Evolutionary conservation across 2,888 invertebrate species (phyloP), one percentile per base, ranked within the genome.

Genomic region (Acrobasis repandana): DNA sequence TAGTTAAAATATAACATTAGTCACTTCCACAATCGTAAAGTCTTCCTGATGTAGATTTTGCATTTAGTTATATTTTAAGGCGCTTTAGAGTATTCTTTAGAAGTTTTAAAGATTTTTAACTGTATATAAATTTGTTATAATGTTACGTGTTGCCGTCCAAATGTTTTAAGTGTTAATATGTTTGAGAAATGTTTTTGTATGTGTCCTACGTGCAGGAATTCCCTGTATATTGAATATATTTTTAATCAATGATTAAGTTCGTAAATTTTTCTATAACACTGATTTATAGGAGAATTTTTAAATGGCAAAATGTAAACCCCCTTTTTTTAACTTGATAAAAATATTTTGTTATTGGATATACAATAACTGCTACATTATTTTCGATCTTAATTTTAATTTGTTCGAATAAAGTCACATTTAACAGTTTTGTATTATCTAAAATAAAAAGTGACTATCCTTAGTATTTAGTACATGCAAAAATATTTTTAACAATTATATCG

Each of bases 1-100:
- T 77, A 76, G 70, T 70, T 73, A 74, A 73, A 68, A 65, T 75
- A 60, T 63, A 65, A 69, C 64, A 67, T 69, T 74, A 86, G 85
- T 87, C 86, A 87, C 75, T 74, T 79, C 77, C 77, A 76, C 69
- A 75, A 80, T 74, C 72, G 72, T 74, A 72, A 77, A 81, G 88
- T 90, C 90, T 89, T 90, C 88, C 90, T 85, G 82, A 85, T 85
- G 71, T 88, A 86, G 79, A 78, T 84, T 82, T 83, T 89, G 90
- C 90, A 91, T 91, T 90, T 91, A 91, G 88, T 83, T 88, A 86
- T 63, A 67, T 73, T 67, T 73, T 88, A 89, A 83, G 83, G 72
- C 66, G 77, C 76, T 81, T 80, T 83, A 82, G 80, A 63, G 66
- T 80, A 74, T 70, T 70, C 67, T 61, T 56, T 64, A 63, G 58